A percentile compares a stretch with the other conserved stretches of the same genome.
Conservation (phyloP, 2,113 vertebrate species). For the Oenanthe oenanthe region DNA sequence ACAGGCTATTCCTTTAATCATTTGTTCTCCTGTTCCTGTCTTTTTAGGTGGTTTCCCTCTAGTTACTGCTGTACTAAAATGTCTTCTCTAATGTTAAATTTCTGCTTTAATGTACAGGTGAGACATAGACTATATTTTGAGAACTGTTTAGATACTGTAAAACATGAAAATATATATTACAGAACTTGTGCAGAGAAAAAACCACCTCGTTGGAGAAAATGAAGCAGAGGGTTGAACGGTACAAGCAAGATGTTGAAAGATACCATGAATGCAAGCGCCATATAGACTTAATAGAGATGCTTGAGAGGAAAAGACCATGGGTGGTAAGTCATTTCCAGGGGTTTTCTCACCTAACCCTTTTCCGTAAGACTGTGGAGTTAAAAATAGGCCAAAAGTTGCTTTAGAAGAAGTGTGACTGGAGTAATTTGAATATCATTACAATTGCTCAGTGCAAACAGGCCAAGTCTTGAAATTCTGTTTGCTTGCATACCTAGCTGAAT, state of each 20-base stretch:
- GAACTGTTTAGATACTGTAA: neutral
- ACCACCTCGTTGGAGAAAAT: slow-evolving; percentile 87
- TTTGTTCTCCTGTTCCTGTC: neutral
- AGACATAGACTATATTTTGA: neutral
- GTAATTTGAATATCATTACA: neutral
- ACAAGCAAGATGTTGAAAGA: slow-evolving; percentile 90
- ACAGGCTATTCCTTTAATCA: neutral
- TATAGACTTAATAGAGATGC: slow-evolving; percentile 89
- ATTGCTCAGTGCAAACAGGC: neutral
- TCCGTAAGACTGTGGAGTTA: neutral
- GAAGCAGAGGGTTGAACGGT: slow-evolving; percentile 87
- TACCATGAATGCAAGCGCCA: slow-evolving; percentile 91
- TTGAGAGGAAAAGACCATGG: slow-evolving; percentile 92
- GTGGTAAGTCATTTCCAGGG: slow-evolving; percentile 80
- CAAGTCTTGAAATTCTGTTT: neutral
- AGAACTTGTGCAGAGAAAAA: slow-evolving; percentile 89
- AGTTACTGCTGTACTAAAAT: neutral
- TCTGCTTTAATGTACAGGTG: neutral
- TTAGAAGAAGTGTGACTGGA: neutral
- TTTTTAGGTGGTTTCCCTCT: neutral
- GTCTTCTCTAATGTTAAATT: neutral
- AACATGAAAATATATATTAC: neutral
- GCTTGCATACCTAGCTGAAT: neutral
- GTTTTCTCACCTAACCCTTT: neutral
- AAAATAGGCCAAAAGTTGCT: neutral